Conservation (phyloP, 2,888 invertebrate genomes). For the Agrilus biguttatus region DNA sequence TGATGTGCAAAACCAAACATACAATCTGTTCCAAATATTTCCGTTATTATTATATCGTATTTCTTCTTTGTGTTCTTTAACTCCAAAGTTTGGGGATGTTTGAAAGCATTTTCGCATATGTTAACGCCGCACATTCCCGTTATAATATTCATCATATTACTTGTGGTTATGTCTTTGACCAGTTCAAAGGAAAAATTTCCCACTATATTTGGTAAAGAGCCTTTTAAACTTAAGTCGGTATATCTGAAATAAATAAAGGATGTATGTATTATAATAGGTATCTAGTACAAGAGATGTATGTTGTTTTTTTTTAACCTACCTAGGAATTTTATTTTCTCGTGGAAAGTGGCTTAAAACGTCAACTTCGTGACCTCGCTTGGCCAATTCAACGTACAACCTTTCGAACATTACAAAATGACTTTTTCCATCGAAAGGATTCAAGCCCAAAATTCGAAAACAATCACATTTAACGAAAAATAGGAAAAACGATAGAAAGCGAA, state of each 20-base stretch:
- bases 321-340: slow-evolving; percentile 24
- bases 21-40: slow-evolving; percentile 47
- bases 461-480: background rate
- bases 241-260: slow-evolving; percentile 10
- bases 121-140: slow-evolving; percentile 7
- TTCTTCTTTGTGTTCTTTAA: slow-evolving; percentile 7
- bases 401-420: slow-evolving; percentile 55
- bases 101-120: slow-evolving; percentile 7
- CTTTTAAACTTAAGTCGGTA: slow-evolving; percentile 14
- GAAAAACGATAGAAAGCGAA: too few relatives aligned
- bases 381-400: slow-evolving; percentile 43
- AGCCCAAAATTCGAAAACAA: slow-evolving; percentile 41
- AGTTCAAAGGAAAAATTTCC: slow-evolving; percentile 13
- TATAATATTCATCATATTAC: slow-evolving; percentile 2
- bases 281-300: too few relatives aligned
- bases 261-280: background rate
- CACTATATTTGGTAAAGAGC: slow-evolving; percentile 11
- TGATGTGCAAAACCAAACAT: slow-evolving; percentile 41
- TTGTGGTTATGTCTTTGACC: slow-evolving; percentile 1
- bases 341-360: slow-evolving; percentile 54
- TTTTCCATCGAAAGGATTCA: slow-evolving; percentile 51
- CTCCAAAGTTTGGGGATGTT: slow-evolving; percentile 6
- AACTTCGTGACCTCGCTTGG: slow-evolving; percentile 46
- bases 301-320: slow-evolving; percentile 1
- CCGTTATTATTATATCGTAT: slow-evolving; percentile 34